A percentile compares a stretch with the other conserved stretches of the same genome.
Conservation (phyloP, 1,140 invertebrate genomes). For the Calliopsis andreniformis region DNA sequence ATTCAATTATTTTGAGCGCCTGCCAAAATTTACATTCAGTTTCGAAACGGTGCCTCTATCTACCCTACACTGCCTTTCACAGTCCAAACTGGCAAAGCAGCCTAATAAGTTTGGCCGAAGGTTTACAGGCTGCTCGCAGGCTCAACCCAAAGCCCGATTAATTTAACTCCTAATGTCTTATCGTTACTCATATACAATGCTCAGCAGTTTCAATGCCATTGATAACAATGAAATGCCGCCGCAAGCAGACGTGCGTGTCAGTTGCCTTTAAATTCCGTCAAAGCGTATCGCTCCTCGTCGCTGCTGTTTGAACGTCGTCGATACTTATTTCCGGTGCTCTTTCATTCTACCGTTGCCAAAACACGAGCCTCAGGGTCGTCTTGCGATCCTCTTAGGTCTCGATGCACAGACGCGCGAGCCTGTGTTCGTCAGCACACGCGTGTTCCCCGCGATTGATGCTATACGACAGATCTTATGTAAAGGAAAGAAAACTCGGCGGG, state of each 20-base stretch:
- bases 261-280: not conserved
- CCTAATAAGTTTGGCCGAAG: not conserved
- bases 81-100: no score
- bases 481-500: not conserved
- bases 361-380: constrained; percentile 28
- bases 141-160: not conserved
- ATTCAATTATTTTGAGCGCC: not conserved
- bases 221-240: constrained; percentile 10
- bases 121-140: not conserved
- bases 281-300: not conserved
- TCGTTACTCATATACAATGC: not conserved
- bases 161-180: constrained; percentile 20
- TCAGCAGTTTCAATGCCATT: not conserved
- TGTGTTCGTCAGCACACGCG: no score
- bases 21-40: not conserved
- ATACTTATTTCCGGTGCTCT: constrained; percentile 54
- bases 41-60: not conserved
- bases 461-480: not conserved
- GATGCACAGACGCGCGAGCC: not conserved
- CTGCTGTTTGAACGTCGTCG: constrained; percentile 21
- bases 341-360: constrained; percentile 48
- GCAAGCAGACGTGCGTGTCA: not conserved
- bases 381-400: not conserved
- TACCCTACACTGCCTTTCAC: not conserved
- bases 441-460: not conserved